Evolutionary conservation across 2,888 invertebrate genomes (phyloP).

Genomic region (Chalcis sispes): DNA sequence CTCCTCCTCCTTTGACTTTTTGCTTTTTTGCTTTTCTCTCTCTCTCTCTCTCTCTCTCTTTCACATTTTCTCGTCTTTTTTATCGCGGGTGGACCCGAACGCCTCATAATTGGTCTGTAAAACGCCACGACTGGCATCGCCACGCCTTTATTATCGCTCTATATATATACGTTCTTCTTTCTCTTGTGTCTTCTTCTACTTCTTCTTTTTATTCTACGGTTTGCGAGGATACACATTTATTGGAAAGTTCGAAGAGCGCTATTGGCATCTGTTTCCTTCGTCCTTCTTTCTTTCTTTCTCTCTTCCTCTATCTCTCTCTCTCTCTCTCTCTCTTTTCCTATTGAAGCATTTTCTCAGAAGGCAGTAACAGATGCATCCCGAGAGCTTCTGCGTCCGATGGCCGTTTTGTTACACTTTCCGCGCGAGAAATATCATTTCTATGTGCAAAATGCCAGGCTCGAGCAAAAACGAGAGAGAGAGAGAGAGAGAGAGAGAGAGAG

Average conservation of each 20-base stretch:
- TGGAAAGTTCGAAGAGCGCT: no score
- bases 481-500: no score
- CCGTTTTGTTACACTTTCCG: background rate
- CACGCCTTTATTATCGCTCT: background rate
- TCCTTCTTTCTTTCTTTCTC: background rate
- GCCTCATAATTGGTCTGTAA: conserved; percentile 49
- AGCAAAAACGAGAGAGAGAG: no score
- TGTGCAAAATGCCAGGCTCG: conserved; percentile 34
- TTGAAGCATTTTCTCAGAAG: conserved; percentile 26
- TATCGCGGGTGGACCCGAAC: conserved; percentile 42
- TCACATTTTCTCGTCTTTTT: conserved; percentile 12
- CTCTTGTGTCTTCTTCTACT: no score
- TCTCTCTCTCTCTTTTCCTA: conserved; percentile 11
- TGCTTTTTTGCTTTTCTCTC: conserved; percentile 2
- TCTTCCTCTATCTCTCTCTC: background rate
- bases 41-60: background rate
- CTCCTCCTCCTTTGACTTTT: background rate
- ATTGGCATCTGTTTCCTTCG: background rate
- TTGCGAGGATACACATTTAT: no score
- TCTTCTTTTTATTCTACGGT: no score
- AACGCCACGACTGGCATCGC: conserved; percentile 19
- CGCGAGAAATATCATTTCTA: conserved; percentile 39
- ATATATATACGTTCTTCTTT: no score
- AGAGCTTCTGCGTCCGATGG: conserved; percentile 13
- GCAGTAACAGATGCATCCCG: background rate